Conservation (phyloP, 2,888 invertebrate genomes). For the Deilephila porcellus region DNA sequence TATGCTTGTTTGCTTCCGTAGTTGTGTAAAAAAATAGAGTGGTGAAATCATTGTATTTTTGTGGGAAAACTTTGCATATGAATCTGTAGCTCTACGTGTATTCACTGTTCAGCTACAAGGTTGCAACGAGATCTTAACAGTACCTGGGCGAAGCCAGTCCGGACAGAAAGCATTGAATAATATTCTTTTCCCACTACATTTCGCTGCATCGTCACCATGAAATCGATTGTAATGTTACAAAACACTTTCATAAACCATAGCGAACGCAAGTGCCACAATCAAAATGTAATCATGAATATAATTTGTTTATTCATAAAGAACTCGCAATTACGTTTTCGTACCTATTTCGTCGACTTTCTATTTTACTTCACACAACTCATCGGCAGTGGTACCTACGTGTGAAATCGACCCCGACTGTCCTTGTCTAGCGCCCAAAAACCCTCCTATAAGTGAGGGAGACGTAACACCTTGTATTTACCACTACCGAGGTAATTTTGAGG, state of each 20-base stretch:
- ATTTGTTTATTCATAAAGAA: constrained; percentile 17
- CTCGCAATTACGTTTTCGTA: constrained; percentile 8
- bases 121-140: too few relatives aligned
- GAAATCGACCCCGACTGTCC: constrained; percentile 9
- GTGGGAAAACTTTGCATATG: too few relatives aligned
- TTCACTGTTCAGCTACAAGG: too few relatives aligned
- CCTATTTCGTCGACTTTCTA: constrained; percentile 14
- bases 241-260: constrained; percentile 3
- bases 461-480: background rate
- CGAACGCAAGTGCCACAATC: constrained; percentile 5
- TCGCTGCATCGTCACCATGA: background rate
- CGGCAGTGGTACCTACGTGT: constrained; percentile 12
- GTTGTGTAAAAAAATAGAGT: too few relatives aligned
- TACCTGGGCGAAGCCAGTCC: too few relatives aligned
- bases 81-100: too few relatives aligned
- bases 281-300: constrained; percentile 16
- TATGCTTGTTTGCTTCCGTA: too few relatives aligned
- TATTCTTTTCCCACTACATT: background rate
- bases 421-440: constrained; percentile 1
- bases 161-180: too few relatives aligned
- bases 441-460: background rate
- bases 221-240: background rate
- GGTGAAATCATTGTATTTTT: too few relatives aligned
- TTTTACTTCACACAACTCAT: constrained; percentile 1
- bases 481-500: constrained; percentile 12